These are phyloP conservation scores for Daubentonia madagascariensis DNA, from an alignment of 2,113 vertebrate species.

Conservation along the genomic window DNA sequence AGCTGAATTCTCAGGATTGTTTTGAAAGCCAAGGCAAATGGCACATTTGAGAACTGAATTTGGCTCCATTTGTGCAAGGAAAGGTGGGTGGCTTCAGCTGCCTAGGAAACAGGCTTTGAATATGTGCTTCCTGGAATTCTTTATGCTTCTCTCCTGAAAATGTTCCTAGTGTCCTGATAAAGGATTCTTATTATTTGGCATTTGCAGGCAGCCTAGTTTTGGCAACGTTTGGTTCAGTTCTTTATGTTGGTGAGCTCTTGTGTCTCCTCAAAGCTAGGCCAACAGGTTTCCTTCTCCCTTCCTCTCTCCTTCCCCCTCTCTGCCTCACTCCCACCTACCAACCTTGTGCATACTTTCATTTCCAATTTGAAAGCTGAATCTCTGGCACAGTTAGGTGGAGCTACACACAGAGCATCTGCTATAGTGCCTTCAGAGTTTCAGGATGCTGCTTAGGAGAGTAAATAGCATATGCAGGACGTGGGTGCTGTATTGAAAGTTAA, in stretches of 20 bases:
- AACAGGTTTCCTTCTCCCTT: neutral
- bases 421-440: neutral
- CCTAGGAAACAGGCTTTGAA: conserved; percentile 66
- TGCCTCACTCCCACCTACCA: neutral
- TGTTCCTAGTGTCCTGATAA: conserved; percentile 25
- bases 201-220: neutral
- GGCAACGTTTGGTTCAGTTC: neutral
- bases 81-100: conserved; percentile 74
- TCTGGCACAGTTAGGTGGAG: neutral
- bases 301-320: neutral
- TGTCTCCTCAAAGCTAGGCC: neutral
- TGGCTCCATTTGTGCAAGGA: conserved; percentile 38
- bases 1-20: neutral
- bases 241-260: neutral
- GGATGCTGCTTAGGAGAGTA: neutral
- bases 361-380: neutral
- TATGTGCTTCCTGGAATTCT: conserved; percentile 68
- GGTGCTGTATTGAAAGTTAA: neutral
- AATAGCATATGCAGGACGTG: neutral
- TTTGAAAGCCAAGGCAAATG: conserved; percentile 44
- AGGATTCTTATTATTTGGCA: conserved; percentile 34
- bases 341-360: neutral
- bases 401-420: neutral
- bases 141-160: conserved; percentile 17
- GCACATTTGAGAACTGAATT: conserved; percentile 44